Evolutionary conservation across 2,888 invertebrate species (phyloP).

Genomic region (Lagria hirta): DNA sequence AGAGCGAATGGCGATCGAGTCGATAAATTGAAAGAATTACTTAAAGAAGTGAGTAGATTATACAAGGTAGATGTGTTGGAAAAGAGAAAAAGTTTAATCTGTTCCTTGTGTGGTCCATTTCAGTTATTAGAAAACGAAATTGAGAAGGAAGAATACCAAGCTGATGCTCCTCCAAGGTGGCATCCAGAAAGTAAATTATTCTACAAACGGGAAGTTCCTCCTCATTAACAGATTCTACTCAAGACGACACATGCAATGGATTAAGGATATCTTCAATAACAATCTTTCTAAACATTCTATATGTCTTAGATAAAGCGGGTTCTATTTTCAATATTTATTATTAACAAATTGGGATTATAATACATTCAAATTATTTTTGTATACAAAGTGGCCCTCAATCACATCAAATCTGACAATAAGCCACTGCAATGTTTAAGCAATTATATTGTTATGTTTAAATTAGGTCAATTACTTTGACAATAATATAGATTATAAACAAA

Average conservation of each 20-base stretch:
- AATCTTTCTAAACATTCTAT: slow-evolving; percentile 15
- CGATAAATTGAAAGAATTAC: slow-evolving; percentile 58
- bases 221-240: slow-evolving; percentile 6
- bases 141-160: slow-evolving; percentile 47
- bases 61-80: slow-evolving; percentile 6
- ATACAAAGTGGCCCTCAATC: slow-evolving; percentile 5
- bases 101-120: slow-evolving; percentile 20
- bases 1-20: slow-evolving; percentile 57
- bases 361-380: slow-evolving; percentile 15
- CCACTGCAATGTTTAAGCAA: slow-evolving; percentile 13
- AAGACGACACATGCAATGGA: slow-evolving; percentile 8
- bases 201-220: slow-evolving; percentile 46
- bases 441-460: slow-evolving; percentile 3
- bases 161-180: slow-evolving; percentile 48
- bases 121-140: slow-evolving; percentile 49
- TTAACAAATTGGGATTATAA: slow-evolving; percentile 7
- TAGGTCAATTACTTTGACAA: slow-evolving; percentile 20
- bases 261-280: slow-evolving; percentile 8
- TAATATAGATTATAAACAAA: slow-evolving; percentile 5
- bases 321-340: slow-evolving; percentile 9
- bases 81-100: too few relatives aligned
- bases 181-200: slow-evolving; percentile 49
- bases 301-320: slow-evolving; percentile 19
- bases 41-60: slow-evolving; percentile 57
- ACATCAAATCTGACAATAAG: slow-evolving; percentile 9